Evolutionary conservation across 2,113 vertebrate genomes (phyloP), one percentile per base, ranked within the genome.

Genomic region (Pseudorhombus dupliciocellatus): DNA sequence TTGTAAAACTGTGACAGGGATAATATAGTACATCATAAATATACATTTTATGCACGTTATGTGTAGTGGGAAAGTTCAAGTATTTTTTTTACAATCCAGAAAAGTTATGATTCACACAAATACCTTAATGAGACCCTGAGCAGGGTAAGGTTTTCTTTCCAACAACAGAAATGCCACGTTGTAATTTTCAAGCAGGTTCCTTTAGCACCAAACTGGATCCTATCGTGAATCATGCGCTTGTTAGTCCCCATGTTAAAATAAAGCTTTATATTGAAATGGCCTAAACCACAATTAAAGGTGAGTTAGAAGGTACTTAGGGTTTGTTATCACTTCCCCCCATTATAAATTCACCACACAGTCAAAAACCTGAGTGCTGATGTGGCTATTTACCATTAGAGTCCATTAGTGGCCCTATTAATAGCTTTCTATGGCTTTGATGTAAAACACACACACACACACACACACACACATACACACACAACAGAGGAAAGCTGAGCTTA

Each of bases 401-500:
- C 88, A 88, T 89, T 91, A 89, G 87, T 57, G 64, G 69, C 68
- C 67, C 80, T 83, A 87, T 88, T 88, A 87, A 76, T 87, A 88
- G 83, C 51, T 21, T 81, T 57, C 65, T 80, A 48, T 71, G 64
- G 77, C 87, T 89, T 89, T 85, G 83, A 90, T 80, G 83, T 85
- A 66, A 75, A 83, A 46, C 25, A 79, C 37, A 66, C 57, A 51
- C 57, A 51, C 28, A 58, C 53, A 69, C 56, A 75, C 53, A 34
- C 26, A 66, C 31, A 57, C 56, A 63, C 55, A 44, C 25, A 46
- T 24, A 65, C 55, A 58, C 70, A 40, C 71, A 64, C 73, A 79
- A 72, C 77, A 84, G 74, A 84, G 51, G 70, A 76, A 58, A 53
- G 80, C 63, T 73, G 77, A 79, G 79, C 65, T 42, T 53, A 31